Base-by-base conservation (phyloP, 2,888 invertebrate genomes). In the Drosophila cognata region DNA sequence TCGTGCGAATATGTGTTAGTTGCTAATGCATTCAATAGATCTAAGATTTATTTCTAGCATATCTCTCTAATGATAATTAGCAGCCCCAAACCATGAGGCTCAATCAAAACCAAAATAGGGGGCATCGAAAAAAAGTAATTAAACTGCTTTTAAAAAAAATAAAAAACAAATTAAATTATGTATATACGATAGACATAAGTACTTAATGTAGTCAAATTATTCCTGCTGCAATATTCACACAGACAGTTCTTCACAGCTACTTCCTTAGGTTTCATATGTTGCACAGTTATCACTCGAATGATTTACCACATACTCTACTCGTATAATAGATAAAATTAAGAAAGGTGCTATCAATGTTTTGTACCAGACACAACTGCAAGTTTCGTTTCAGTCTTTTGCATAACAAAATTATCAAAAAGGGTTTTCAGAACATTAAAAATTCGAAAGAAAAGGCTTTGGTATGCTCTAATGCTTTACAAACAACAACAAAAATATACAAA, bases 381-480 rank as follows among this genome's bases (percentile, higher is more conserved):
- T 36, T 67, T 60, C 58, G 25, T 70, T 70, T 28, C n/a, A 70
- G 43, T 74, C 56, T 38, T 41, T 59, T 56, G 7, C 21, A 53
- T 75, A 69, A 48, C 18, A 56, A 64, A 55, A 48, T n/a, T 53
- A 48, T 46, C 43, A 5, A 58, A 48, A 64, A 75, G 41, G 82
- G 89, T 84, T 85, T 85, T 87, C 89, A 87, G 71, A 84, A 88
- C 60, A 68, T 25, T 57, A 33, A 81, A 71, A 33, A 74, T 71
- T 76, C 72, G 71, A 81, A 91, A 91, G 69, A 81, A 91, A 91
- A 88, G 92, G 93, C 93, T 93, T 93, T 93, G 93, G 93, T 93
- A 93, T 93, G 93, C 92, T 92, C 92, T 91, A 91, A 93, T 92
- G 93, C 93, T 93, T 93, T 93, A 93, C 92, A 91, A 85, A 65